phyloP scores from a whole-genome alignment of 2,797 vertebrate genomes.

The Acanthornis magna region DNA sequence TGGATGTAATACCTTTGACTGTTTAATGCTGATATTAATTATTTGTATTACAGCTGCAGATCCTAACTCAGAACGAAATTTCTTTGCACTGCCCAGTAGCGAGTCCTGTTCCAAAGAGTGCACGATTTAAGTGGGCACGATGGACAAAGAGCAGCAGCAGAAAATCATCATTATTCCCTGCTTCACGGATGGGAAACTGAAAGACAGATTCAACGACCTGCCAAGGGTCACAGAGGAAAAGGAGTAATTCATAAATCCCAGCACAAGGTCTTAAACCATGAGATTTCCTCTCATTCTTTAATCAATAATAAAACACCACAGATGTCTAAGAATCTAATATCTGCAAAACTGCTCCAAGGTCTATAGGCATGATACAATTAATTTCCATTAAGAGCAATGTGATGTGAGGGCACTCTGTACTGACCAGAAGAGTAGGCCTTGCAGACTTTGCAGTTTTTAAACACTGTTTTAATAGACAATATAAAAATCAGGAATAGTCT shows the following conservation, averaged over 20 bases:
- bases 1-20: slow-evolving; percentile 45
- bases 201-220: slow-evolving; percentile 43
- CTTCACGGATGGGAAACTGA: slow-evolving; percentile 38
- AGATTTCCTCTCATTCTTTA: slow-evolving; percentile 34
- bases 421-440: not conserved
- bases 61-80: not conserved
- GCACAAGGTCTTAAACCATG: slow-evolving; percentile 27
- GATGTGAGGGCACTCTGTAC: not conserved
- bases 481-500: not conserved
- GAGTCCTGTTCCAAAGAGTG: not conserved
- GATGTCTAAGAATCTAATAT: slow-evolving; percentile 32
- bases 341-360: slow-evolving; percentile 46
- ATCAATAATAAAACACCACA: slow-evolving; percentile 41
- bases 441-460: not conserved
- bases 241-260: slow-evolving; percentile 53
- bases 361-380: not conserved
- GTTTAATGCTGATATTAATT: slow-evolving; percentile 44
- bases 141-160: slow-evolving; percentile 33
- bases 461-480: not conserved
- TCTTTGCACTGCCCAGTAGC: not conserved
- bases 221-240: slow-evolving; percentile 29
- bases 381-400: slow-evolving; percentile 23
- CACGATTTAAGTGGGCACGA: slow-evolving; percentile 17
- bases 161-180: slow-evolving; percentile 42
- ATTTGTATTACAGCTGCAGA: slow-evolving; percentile 33